Evolutionary conservation across 2,888 invertebrate species (phyloP).

Genomic region (Drosophila picticornis): DNA sequence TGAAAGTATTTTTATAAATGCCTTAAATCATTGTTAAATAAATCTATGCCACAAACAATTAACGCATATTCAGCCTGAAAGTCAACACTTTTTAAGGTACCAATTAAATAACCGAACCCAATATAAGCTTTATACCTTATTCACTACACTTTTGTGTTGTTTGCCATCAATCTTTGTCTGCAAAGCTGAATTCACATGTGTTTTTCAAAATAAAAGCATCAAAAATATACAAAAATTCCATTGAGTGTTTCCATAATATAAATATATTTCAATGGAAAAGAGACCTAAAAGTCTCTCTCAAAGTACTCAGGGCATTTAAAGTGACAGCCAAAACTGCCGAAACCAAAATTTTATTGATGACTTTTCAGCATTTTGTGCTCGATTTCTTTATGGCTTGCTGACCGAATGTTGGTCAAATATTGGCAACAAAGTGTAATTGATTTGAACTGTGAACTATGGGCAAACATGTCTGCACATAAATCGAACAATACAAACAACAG

Average conservation of each 20-base stretch:
- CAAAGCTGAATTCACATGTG: background rate
- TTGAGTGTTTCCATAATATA: background rate
- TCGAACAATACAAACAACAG: background rate
- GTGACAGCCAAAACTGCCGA: background rate
- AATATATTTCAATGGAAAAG: background rate
- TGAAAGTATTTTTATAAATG: background rate
- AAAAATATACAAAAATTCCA: background rate
- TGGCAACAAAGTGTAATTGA: constrained; percentile 14
- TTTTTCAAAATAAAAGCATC: background rate
- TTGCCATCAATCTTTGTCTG: background rate
- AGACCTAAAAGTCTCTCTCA: background rate
- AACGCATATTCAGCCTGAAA: background rate
- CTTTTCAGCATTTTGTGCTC: constrained; percentile 7
- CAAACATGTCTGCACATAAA: background rate
- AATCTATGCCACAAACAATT: no score
- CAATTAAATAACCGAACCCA: background rate
- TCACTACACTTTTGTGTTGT: background rate
- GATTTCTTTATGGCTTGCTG: constrained; percentile 18
- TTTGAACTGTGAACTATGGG: constrained; percentile 3
- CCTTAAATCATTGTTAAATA: background rate
- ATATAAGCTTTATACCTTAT: background rate
- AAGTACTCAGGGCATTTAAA: background rate
- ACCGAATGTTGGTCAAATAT: constrained; percentile 18
- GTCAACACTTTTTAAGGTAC: background rate
- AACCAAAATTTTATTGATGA: background rate